These are phyloP conservation scores for Hermetia illucens DNA, from an alignment of 1,140 invertebrate species.

Conservation along the genomic window DNA sequence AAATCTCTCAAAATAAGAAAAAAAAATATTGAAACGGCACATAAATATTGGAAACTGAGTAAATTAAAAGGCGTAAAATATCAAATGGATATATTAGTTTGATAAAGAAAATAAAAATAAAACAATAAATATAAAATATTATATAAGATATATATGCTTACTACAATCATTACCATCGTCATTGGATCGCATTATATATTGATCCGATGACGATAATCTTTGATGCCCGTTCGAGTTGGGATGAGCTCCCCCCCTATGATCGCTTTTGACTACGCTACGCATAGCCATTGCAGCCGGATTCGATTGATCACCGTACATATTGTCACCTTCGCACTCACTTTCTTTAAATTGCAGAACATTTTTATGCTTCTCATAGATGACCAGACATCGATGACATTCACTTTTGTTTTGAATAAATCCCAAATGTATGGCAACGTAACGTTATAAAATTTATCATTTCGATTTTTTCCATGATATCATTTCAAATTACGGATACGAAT, in stretches of 20 bases:
- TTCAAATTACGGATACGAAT: too few species aligned
- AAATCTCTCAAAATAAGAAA: neutral
- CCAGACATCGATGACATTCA: constrained; percentile 74
- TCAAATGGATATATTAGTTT: neutral
- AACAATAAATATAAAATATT: constrained; percentile 21
- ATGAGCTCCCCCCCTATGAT: constrained; percentile 30
- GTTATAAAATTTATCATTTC: too few species aligned
- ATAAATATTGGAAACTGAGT: neutral
- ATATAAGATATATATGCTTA: constrained; percentile 32
- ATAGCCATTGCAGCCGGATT: constrained; percentile 32
- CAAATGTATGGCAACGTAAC: too few species aligned
- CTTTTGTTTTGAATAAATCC: too few species aligned
- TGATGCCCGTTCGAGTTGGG: constrained; percentile 33
- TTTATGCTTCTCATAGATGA: constrained; percentile 81
- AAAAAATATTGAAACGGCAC: neutral
- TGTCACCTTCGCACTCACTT: constrained; percentile 62
- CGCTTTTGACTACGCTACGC: constrained; percentile 30
- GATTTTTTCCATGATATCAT: too few species aligned
- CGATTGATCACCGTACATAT: constrained; percentile 32
- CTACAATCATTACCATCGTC: constrained; percentile 32
- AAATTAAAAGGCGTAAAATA: neutral
- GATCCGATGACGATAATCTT: constrained; percentile 33
- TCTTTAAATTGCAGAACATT: constrained; percentile 93
- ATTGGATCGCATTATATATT: constrained; percentile 33
- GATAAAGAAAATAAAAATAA: constrained; percentile 5